A percentile compares a stretch with the other conserved stretches of the same genome.
Evolutionary conservation across 2,888 invertebrate genomes (phyloP).

Genomic region (Eurytoma californica): DNA sequence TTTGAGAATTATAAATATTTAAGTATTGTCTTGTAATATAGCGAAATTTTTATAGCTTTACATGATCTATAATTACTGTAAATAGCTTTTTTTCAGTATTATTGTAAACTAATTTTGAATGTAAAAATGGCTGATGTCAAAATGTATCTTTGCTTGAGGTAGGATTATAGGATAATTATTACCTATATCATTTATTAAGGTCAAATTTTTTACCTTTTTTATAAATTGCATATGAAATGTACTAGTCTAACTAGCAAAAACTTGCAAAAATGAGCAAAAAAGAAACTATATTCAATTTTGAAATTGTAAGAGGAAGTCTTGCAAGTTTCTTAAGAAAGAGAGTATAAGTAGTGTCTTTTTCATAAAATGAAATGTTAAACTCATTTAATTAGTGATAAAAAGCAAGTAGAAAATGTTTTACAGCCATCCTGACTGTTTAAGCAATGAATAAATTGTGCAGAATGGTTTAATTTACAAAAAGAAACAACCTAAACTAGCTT

Average conservation of each 20-base stretch:
- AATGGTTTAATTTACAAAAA: neutral
- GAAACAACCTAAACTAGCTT: constrained; percentile 13
- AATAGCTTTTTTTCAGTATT: constrained; percentile 53
- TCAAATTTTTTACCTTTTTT: constrained; percentile 15
- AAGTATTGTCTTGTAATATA: constrained; percentile 22
- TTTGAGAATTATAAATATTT: no score
- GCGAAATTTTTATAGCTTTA: constrained; percentile 18
- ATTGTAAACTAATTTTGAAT: constrained; percentile 32
- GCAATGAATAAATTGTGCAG: neutral
- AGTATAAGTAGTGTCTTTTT: no score
- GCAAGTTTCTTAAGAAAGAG: no score
- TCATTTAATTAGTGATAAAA: no score
- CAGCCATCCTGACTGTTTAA: no score
- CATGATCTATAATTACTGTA: constrained; percentile 46
- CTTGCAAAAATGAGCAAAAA: constrained; percentile 6
- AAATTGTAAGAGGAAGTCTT: no score
- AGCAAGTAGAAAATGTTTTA: no score
- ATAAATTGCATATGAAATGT: constrained; percentile 53
- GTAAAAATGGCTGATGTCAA: constrained; percentile 34
- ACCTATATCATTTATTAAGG: constrained; percentile 16
- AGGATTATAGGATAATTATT: constrained; percentile 4
- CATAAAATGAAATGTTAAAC: no score
- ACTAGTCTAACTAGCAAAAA: constrained; percentile 48
- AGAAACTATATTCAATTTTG: no score
- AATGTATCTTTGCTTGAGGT: constrained; percentile 17